Conservation (phyloP, 2,113 vertebrate species). For the Odocoileus hemionus region DNA sequence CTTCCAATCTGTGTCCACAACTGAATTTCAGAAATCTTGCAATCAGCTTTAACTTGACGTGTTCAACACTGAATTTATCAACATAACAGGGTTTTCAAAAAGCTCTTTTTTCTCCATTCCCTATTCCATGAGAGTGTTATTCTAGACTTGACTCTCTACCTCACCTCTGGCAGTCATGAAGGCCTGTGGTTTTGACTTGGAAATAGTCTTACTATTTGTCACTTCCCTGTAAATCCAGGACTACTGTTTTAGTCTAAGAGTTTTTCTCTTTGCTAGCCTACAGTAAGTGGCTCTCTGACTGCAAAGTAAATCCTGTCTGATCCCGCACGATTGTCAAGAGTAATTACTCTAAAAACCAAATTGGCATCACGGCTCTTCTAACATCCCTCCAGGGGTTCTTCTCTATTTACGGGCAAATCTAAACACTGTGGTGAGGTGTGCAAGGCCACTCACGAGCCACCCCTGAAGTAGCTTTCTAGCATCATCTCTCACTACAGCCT, state of each 20-base stretch:
- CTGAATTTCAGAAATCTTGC: background rate
- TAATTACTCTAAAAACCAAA: background rate
- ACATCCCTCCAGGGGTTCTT: background rate
- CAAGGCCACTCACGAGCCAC: accelerated
- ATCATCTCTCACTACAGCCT: background rate
- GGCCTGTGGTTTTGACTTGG: background rate
- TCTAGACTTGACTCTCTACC: background rate
- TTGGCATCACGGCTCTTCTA: background rate
- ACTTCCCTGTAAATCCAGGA: background rate
- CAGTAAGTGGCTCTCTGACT: background rate
- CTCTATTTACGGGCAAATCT: background rate
- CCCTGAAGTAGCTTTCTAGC: background rate
- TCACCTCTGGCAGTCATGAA: background rate
- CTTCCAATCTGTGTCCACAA: background rate
- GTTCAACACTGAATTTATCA: background rate
- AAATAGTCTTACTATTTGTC: background rate
- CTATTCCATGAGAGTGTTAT: background rate
- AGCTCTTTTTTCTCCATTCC: background rate
- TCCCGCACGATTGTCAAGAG: background rate
- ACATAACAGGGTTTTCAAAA: background rate
- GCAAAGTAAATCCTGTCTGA: background rate
- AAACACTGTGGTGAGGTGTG: background rate
- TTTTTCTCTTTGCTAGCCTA: background rate
- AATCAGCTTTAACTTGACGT: background rate
- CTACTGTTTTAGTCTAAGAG: background rate